Evolutionary conservation across 2,113 vertebrate genomes (phyloP).

Genomic region (Cichladusa arquata): DNA sequence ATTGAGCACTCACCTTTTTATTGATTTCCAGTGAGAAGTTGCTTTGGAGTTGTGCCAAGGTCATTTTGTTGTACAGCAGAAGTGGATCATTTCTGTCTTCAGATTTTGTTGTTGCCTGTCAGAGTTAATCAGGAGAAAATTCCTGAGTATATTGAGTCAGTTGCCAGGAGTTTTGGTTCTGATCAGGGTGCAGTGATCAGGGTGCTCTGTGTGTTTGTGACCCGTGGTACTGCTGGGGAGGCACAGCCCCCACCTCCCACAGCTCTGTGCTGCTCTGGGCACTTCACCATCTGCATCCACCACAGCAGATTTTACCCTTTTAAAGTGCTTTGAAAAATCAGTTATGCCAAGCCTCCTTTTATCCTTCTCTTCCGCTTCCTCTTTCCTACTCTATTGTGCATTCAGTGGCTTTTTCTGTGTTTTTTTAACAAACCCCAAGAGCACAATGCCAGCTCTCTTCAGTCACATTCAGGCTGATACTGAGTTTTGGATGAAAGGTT

Average conservation of each 20-base stretch:
- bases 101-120: constrained; percentile 85
- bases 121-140: neutral
- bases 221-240: neutral
- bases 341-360: neutral
- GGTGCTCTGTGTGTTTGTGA: neutral
- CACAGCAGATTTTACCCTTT: neutral
- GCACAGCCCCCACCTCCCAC: neutral
- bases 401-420: neutral
- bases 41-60: constrained; percentile 77
- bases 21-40: constrained; percentile 86
- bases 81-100: constrained; percentile 92
- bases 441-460: neutral
- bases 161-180: neutral
- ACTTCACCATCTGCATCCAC: neutral
- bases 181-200: neutral
- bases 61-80: constrained; percentile 92
- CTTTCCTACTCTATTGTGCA: neutral
- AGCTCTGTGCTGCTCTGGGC: neutral
- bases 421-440: neutral
- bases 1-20: constrained; percentile 70
- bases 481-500: neutral
- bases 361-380: neutral
- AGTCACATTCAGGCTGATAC: neutral
- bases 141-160: neutral
- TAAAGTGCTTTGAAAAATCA: neutral